A percentile compares a stretch with the other conserved stretches of the same genome.
Evolutionary conservation across 2,113 vertebrate species (phyloP).

Genomic region (Heterocephalus glaber): DNA sequence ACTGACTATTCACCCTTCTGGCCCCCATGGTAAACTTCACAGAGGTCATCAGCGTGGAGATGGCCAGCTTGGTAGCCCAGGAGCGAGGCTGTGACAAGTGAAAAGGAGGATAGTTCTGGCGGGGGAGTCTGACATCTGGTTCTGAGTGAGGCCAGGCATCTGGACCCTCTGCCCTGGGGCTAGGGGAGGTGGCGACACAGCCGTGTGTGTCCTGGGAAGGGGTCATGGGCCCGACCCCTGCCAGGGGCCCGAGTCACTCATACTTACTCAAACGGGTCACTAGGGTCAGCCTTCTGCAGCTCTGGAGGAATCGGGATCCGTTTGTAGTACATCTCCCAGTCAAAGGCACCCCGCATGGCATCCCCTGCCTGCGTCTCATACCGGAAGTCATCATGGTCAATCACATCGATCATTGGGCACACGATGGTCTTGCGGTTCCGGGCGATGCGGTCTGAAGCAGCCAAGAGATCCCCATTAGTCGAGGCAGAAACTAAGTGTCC

Average conservation of each 20-base stretch:
- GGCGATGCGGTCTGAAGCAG: slow-evolving; percentile 93
- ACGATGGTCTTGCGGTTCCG: slow-evolving; percentile 96
- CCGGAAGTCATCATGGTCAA: slow-evolving; percentile 97
- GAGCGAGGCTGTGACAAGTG: background rate
- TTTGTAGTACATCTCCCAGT: slow-evolving; percentile 99
- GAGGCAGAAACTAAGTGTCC: background rate
- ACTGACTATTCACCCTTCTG: background rate
- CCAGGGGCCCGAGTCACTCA: background rate
- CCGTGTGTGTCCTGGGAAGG: background rate
- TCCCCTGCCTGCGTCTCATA: slow-evolving; percentile 98
- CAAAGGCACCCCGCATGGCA: slow-evolving; percentile 97
- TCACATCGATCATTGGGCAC: slow-evolving; percentile 99
- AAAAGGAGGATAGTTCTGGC: background rate
- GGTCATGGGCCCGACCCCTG: slow-evolving; percentile 22
- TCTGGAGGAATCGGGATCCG: slow-evolving; percentile 96
- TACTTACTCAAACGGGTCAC: slow-evolving; percentile 97
- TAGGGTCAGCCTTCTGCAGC: slow-evolving; percentile 93
- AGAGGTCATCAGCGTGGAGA: background rate
- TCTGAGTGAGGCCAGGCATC: background rate
- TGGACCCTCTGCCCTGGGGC: background rate
- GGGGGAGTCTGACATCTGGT: background rate
- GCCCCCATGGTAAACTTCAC: too few relatives aligned
- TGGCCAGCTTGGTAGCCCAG: background rate
- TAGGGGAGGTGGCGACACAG: background rate
- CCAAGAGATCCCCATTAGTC: slow-evolving; percentile 68